Conservation (phyloP, 2,113 vertebrate genomes). For the Peromyscus californicus region DNA sequence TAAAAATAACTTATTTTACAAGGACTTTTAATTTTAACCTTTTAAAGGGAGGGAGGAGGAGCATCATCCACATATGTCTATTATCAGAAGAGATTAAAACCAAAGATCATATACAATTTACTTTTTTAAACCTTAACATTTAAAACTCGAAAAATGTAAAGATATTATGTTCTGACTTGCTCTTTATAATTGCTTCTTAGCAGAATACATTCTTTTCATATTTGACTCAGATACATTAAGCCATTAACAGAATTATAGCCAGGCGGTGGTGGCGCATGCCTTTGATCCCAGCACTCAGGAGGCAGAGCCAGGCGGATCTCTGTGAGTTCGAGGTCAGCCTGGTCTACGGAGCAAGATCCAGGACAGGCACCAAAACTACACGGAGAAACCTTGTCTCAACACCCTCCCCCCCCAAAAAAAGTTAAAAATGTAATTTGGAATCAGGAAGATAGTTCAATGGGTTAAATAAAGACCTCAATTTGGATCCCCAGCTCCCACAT, state of each 20-base stretch:
- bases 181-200: constrained; percentile 53
- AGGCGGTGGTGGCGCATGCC: no score
- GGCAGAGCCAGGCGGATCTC: no score
- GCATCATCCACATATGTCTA: not conserved
- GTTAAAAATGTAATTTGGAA: constrained; percentile 21
- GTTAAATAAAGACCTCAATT: not conserved
- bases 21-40: constrained; percentile 42
- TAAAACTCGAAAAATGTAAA: not conserved
- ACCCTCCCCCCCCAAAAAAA: not conserved
- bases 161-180: not conserved
- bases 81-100: constrained; percentile 39
- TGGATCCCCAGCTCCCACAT: not conserved
- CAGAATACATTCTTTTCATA: constrained; percentile 45
- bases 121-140: not conserved
- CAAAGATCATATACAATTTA: not conserved
- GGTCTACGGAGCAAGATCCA: no score
- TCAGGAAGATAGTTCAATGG: not conserved
- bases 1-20: constrained; percentile 43
- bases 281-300: no score
- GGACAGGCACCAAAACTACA: no score
- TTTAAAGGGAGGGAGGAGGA: not conserved
- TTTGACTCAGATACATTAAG: constrained; percentile 49
- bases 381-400: no score
- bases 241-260: constrained; percentile 21
- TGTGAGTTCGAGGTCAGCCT: no score